Evolutionary conservation across 2,888 invertebrate genomes (phyloP).

Genomic region (Zaprionus lineosus): DNA sequence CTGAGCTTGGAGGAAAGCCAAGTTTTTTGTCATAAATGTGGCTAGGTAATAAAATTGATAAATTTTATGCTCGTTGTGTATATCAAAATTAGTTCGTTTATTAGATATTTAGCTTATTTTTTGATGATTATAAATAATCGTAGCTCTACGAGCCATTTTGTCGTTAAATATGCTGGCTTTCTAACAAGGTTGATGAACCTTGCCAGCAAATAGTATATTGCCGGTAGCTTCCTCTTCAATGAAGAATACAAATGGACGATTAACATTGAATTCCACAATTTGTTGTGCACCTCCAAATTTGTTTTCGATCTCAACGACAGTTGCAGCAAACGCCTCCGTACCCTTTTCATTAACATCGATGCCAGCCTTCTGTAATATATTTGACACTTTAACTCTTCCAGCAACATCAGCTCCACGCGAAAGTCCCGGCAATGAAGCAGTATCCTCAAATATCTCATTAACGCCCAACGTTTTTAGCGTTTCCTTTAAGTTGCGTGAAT

Average conservation of each 20-base stretch:
- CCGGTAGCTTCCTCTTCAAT: slow-evolving; percentile 89
- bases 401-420: slow-evolving; percentile 85
- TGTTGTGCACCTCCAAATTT: slow-evolving; percentile 87
- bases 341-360: slow-evolving; percentile 91
- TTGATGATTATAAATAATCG: too few species aligned
- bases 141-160: slow-evolving; percentile 7
- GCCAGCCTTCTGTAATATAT: slow-evolving; percentile 89
- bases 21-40: too few species aligned
- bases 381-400: slow-evolving; percentile 86
- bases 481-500: slow-evolving; percentile 86
- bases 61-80: too few species aligned
- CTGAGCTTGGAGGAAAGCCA: too few species aligned
- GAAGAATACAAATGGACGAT: slow-evolving; percentile 91
- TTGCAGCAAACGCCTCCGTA: slow-evolving; percentile 87
- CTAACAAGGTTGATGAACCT: slow-evolving; percentile 86
- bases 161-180: slow-evolving; percentile 20
- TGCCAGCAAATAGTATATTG: slow-evolving; percentile 90
- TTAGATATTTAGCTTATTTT: too few species aligned
- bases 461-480: slow-evolving; percentile 86
- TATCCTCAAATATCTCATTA: slow-evolving; percentile 87
- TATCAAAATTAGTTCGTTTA: too few species aligned
- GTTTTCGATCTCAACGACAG: slow-evolving; percentile 86
- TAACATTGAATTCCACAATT: slow-evolving; percentile 86
- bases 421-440: slow-evolving; percentile 88
- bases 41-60: too few species aligned